Evolutionary conservation across 2,113 vertebrate species (phyloP), one percentile per base, ranked within the genome.

Genomic region (Myotis davidii): DNA sequence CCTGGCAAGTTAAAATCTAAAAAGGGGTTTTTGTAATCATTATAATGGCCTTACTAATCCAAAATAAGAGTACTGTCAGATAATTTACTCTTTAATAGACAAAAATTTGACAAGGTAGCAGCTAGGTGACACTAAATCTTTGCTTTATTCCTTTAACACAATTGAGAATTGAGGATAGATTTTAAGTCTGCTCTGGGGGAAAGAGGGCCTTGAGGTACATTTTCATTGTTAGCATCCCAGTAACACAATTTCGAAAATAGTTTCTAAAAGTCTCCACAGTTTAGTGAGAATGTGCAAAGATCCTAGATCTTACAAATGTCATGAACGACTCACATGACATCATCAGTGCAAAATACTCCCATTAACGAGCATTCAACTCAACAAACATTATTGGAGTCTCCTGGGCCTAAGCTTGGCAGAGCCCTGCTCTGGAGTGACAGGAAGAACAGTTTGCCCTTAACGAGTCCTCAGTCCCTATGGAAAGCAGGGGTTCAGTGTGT

Each of bases 1-100:
- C 37, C 42, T 42, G 12, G 39, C 37, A 92, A 65, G 61, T 64
- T 94, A 69, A 65, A 84, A 70, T 32, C 83, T 86, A 52, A 25
- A 56, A 91, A 70, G 45, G 16, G 11, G 18, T 85, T 96, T 85
- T 88, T 61, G 69, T 42, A 64, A 52, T 64, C 3, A 5, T 65
- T 70, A 85, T 70, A 29, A 23, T 69, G 9, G 79, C 29, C 23
- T 34, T 48, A 34, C 67, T 88, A 85, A 90, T 61, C 64, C 67
- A 85, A 87, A 96, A 85, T 54, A 90, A 97, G 9, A 85, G 10
- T 11, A 34, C 48, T 94, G 70, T 54, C 29, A 14, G 42, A 76
- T 79, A 25, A 86, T 84, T 96, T 91, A 74, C 37, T 89, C 23
- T 25, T 83, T 86, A 77, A 45, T n/a, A 84, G 78, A 85, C 50